Conservation (phyloP, 2,113 vertebrate genomes). For the Rostratula benghalensis region DNA sequence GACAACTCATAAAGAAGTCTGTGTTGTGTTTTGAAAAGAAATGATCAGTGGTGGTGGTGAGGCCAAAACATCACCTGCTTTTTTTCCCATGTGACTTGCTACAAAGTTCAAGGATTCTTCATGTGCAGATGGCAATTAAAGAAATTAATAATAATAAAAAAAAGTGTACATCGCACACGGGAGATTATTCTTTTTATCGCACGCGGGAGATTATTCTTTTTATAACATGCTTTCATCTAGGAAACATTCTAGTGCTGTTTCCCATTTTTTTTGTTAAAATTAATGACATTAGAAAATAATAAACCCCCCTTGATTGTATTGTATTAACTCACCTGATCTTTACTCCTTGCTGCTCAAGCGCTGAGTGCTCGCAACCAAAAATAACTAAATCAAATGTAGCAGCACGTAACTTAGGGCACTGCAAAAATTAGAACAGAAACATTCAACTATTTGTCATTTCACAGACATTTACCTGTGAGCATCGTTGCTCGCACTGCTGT, state of each 20-base stretch:
- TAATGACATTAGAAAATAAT: background rate
- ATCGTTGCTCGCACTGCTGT: background rate
- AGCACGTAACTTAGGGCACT: fast-evolving
- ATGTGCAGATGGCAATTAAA: background rate
- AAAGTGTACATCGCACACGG: background rate
- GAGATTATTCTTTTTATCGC: background rate
- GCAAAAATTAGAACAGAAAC: background rate
- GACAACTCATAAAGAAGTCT: background rate
- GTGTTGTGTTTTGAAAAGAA: background rate
- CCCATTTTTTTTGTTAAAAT: background rate
- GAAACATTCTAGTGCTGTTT: background rate
- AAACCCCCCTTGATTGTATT: background rate
- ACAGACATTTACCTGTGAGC: background rate
- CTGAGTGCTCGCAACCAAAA: background rate
- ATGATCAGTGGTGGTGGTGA: fast-evolving
- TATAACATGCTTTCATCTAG: background rate
- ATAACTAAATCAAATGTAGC: background rate
- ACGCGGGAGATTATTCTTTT: background rate
- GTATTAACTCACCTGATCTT: background rate
- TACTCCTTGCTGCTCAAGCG: background rate
- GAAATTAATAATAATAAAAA: background rate
- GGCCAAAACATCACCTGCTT: background rate
- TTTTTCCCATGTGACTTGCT: background rate
- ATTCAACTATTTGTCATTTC: background rate
- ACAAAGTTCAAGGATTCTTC: background rate